Conservation (phyloP, 2,888 invertebrate species). For the Epinotia brunnichana region DNA sequence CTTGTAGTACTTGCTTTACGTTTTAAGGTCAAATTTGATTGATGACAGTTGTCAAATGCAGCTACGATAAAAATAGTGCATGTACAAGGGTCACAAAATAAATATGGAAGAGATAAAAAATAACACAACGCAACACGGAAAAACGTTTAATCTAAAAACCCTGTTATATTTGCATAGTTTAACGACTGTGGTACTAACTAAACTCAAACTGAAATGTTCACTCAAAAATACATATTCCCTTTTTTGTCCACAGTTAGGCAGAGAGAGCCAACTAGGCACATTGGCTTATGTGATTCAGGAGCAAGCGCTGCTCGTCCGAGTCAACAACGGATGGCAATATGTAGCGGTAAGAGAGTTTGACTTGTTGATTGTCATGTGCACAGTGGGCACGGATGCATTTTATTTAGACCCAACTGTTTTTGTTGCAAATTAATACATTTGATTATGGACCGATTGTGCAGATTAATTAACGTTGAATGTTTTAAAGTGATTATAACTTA, state of each 20-base stretch:
- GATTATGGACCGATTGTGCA: too few species aligned
- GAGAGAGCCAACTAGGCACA: conserved; percentile 88
- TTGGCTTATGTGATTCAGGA: conserved; percentile 96
- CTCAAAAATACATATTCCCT: conserved; percentile 22
- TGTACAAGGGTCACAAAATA: too few species aligned
- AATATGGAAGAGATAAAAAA: not conserved
- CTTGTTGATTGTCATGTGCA: not conserved
- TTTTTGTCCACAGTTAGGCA: conserved; percentile 67
- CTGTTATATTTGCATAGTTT: not conserved
- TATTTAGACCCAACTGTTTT: not conserved
- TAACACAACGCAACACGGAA: not conserved
- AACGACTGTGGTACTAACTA: not conserved
- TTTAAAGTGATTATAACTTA: too few species aligned
- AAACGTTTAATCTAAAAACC: not conserved
- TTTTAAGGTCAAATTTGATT: too few species aligned
- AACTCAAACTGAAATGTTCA: not conserved
- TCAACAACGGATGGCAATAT: conserved; percentile 97
- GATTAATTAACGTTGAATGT: too few species aligned
- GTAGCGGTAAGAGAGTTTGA: conserved; percentile 88
- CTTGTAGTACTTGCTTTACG: too few species aligned
- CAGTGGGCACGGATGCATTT: not conserved
- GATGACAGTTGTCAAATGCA: too few species aligned
- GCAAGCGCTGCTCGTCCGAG: conserved; percentile 93
- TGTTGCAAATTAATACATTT: too few species aligned
- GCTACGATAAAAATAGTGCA: not conserved